Conservation (phyloP, 2,888 invertebrate genomes). For the Drosophila monieri region DNA sequence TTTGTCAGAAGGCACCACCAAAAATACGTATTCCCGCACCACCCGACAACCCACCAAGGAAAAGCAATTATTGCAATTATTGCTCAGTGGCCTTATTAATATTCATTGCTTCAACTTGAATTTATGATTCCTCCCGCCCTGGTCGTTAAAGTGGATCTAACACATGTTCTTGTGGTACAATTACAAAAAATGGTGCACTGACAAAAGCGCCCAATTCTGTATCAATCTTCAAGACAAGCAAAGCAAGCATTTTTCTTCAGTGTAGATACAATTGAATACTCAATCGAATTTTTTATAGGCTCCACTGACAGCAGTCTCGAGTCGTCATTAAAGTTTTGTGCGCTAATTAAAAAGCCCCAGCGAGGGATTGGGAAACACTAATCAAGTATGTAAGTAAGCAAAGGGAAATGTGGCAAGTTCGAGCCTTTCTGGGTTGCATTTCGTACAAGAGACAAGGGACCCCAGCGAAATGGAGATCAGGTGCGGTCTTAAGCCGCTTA, state of each 20-base stretch:
- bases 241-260: neutral
- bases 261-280: conserved; percentile 23
- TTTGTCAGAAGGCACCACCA: conserved; percentile 50
- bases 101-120: conserved; percentile 63
- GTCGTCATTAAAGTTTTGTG: conserved; percentile 58
- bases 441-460: neutral
- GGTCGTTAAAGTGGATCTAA: conserved; percentile 69
- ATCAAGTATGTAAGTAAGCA: conserved; percentile 7
- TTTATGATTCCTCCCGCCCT: conserved; percentile 51
- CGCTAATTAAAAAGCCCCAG: conserved; percentile 62
- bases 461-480: conserved; percentile 34
- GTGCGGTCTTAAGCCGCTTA: conserved; percentile 74
- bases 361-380: conserved; percentile 19
- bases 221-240: neutral
- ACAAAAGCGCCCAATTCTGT: neutral
- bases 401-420: conserved; percentile 11
- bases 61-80: conserved; percentile 59
- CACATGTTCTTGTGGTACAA: conserved; percentile 58
- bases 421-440: conserved; percentile 32
- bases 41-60: conserved; percentile 3
- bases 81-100: conserved; percentile 68
- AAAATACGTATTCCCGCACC: neutral
- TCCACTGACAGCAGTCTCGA: conserved; percentile 34
- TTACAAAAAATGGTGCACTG: conserved; percentile 33
- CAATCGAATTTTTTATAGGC: conserved; percentile 33